A percentile compares a stretch with the other conserved stretches of the same genome.
Evolutionary conservation across 2,113 vertebrate genomes (phyloP).

Genomic region (Mus pahari): DNA sequence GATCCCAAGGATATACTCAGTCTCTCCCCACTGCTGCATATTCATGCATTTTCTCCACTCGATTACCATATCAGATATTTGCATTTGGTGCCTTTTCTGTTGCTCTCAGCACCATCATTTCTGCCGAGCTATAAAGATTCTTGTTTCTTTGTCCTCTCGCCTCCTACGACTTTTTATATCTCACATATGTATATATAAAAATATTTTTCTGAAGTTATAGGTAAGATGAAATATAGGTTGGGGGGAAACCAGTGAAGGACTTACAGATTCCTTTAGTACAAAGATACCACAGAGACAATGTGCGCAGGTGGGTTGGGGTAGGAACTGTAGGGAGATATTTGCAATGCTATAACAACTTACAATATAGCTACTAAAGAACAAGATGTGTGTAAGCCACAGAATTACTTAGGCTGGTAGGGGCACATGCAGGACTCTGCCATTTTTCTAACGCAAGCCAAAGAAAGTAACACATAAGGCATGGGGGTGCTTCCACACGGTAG

Average conservation of each 20-base stretch:
- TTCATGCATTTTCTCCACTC: background rate
- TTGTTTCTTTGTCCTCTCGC: constrained; percentile 47
- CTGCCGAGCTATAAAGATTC: constrained; percentile 51
- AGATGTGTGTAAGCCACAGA: accelerated
- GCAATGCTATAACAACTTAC: background rate
- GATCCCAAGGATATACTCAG: constrained; percentile 1
- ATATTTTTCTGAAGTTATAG: constrained; percentile 64
- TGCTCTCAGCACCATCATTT: constrained; percentile 68
- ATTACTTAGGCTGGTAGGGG: background rate
- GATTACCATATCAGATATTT: constrained; percentile 29
- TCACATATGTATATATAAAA: constrained; percentile 79
- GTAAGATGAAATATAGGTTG: constrained; percentile 39
- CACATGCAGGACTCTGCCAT: background rate
- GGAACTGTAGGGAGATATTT: background rate
- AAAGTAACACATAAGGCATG: background rate
- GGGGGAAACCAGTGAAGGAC: constrained; percentile 73
- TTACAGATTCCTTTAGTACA: constrained; percentile 62
- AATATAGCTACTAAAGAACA: background rate
- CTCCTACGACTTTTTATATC: constrained; percentile 76
- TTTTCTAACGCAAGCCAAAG: background rate
- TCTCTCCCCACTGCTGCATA: background rate
- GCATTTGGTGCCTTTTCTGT: constrained; percentile 60
- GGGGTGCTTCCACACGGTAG: background rate
- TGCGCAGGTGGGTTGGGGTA: background rate
- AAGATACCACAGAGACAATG: background rate